A percentile compares a stretch with the other conserved stretches of the same genome.
Conservation (phyloP, 2,888 invertebrate species). For the Nephrocerus scutellatus region DNA sequence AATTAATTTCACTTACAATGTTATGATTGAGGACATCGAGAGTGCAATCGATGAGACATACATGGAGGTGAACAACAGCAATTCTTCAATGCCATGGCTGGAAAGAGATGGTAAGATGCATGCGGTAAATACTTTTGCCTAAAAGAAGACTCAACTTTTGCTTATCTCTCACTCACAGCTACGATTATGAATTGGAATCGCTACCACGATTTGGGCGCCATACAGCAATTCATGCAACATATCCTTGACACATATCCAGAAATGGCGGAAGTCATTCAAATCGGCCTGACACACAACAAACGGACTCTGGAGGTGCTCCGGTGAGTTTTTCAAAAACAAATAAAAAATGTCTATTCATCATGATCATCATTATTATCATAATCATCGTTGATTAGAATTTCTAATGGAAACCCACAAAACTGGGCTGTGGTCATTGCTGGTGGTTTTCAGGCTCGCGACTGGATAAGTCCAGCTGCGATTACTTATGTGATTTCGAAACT, state of each 20-base stretch:
- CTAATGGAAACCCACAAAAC: conserved; percentile 57
- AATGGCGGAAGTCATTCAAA: conserved; percentile 62
- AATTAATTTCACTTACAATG: conserved; percentile 57
- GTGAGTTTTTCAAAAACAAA: conserved; percentile 20
- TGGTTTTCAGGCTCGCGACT: conserved; percentile 81
- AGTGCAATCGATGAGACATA: conserved; percentile 58
- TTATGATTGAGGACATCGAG: conserved; percentile 72
- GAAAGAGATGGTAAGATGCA: conserved; percentile 28
- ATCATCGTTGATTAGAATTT: conserved; percentile 50
- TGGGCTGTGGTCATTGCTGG: conserved; percentile 65
- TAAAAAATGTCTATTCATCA: not conserved
- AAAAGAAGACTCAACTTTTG: not conserved
- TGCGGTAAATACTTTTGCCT: not conserved
- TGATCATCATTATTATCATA: not conserved
- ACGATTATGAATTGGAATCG: conserved; percentile 63
- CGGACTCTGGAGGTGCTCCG: conserved; percentile 60
- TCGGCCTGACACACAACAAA: conserved; percentile 68
- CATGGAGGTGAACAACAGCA: conserved; percentile 60
- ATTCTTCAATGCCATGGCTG: conserved; percentile 46
- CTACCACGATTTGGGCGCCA: conserved; percentile 62
- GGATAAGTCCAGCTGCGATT: conserved; percentile 73
- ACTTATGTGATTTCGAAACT: conserved; percentile 68
- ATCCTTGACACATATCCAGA: conserved; percentile 62
- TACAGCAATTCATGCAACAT: conserved; percentile 64
- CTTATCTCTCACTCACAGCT: conserved; percentile 22